Base-by-base conservation (phyloP, 2,888 invertebrate species). In the Platypus cylindrus region DNA sequence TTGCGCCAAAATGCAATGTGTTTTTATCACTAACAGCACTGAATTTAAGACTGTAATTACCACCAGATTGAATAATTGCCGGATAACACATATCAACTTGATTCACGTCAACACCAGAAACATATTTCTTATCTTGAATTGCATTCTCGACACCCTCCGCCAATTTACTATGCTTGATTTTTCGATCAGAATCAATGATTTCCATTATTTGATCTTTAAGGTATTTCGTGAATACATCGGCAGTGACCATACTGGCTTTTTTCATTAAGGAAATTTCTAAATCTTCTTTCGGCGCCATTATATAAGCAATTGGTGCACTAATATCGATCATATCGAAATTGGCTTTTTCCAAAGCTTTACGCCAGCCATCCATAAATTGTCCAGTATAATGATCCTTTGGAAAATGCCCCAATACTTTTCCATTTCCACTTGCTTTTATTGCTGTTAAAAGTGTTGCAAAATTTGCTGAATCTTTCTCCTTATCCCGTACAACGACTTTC, bases 51-150 rank as follows among this genome's bases (percentile, higher is more conserved):
- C 44, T 54, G 65, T 97, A 98, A 55, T 84, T 79, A n/a, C 95
- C 97, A 5, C 98, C 98, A 20, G 95, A 97, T 60, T 98, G 98
- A 52, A 99, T 90, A 38, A 99, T 99, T 0, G 98, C 89, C 1
- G 95, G 93, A 59, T 97, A 99, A 56, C 97, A 98, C 78, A 93
- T 87, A 54, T 98, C 97, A 3, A 97, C 73, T 59, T 91, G 83
- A 16, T 76, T 74, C 3, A 80, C 75, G 63, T 94, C 94, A 1
- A 91, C 81, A 2, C 86, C 85, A 7, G 82, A 75, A 2, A 95
- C 87, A 62, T 91, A 94, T 64, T 97, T 95, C 56, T 93, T 93
- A 58, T 94, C 91, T n/a, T 78, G 76, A 51, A 94, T 75, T 1
- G 93, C 93, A 9, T 80, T 71, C 59, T 97, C 95, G 1, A 95